Base-by-base conservation (phyloP, 2,113 vertebrate species). In the Sitta europaea region DNA sequence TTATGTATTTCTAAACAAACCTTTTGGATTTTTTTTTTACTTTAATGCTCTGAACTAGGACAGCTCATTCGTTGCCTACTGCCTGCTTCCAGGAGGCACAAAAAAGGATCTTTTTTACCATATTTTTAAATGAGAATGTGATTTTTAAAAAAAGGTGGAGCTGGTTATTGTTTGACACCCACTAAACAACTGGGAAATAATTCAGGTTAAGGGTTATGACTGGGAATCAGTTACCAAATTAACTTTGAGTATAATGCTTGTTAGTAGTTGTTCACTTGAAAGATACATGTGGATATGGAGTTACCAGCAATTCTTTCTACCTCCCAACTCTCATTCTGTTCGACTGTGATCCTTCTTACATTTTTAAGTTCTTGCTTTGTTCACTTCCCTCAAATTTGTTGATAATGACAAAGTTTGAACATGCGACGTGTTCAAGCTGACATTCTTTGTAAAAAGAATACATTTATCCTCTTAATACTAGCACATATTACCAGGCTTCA, bases 351-450 rank as follows among this genome's bases (percentile, higher is more conserved):
- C 0, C 0, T 42, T 85, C 36, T 29, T 23, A 61, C 12, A 11
- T 22, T 63, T 59, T 29, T 5, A 75, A 59, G 28, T 23, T 81
- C n/a, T 83, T 68, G 25, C 29, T 72, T 83, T 72, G 11, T 20
- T 61, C 1, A 1, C 10, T 50, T 91, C 36, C 19, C n/a, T 55
- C 47, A 35, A 35, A 55, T 58, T 36, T 85, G 35, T 31, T 14
- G 66, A 43, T 20, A 84, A 10, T 35, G 40, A 58, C 5, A 35
- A 21, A 36, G 54, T 79, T 76, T 29, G 21, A 91, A 43, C 5
- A 62, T 0, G 12, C 3, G 2, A 54, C 1, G 2, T 1, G 27
- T 40, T 89, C 11, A 68, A 84, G 31, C 11, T 76, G 11, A 43
- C 11, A 42, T 17, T 23, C 18, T 33, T 18, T 29, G 51, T 4